Percentiles rank a stretch among this genome's conserved stretches.
Conservation (phyloP, 2,888 invertebrate genomes). For the Tuberolachnus salignus region DNA sequence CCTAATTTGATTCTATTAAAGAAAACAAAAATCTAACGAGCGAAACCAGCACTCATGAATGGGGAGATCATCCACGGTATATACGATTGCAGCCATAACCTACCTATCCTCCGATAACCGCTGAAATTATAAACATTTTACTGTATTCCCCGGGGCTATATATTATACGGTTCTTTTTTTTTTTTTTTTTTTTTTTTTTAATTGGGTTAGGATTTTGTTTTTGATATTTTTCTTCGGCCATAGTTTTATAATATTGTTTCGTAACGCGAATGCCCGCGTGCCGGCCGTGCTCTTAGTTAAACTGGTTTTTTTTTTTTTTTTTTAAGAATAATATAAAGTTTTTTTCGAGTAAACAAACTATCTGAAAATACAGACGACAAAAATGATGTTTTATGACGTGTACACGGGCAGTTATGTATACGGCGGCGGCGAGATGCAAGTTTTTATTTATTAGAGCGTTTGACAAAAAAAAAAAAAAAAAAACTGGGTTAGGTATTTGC, state of each 20-base stretch:
- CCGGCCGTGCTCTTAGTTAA: not conserved
- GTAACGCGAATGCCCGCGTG: not conserved
- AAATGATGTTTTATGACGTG: not conserved
- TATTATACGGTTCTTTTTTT: conserved; percentile 20
- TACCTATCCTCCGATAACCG: not conserved
- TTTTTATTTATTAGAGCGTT: not conserved
- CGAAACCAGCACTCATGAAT: not conserved
- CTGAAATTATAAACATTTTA: conserved; percentile 35
- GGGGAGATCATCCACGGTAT: not conserved
- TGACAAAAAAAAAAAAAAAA: not conserved
- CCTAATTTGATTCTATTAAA: conserved; percentile 19
- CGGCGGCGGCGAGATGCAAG: not conserved
- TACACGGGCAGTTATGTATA: not conserved
- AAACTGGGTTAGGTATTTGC: not conserved
- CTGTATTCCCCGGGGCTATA: not conserved
- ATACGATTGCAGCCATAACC: not conserved
- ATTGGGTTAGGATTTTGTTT: conserved; percentile 43
- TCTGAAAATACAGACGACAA: conserved; percentile 10
- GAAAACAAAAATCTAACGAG: not conserved
- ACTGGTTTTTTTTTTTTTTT: conserved; percentile 22
- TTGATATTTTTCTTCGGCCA: conserved; percentile 6
- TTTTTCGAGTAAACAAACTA: conserved; percentile 26
- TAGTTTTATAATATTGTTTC: not conserved
- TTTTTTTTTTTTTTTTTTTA: no score
- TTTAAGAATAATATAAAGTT: conserved; percentile 6